Conservation (phyloP, 1,140 invertebrate genomes). For the Drosophila busckii region DNA sequence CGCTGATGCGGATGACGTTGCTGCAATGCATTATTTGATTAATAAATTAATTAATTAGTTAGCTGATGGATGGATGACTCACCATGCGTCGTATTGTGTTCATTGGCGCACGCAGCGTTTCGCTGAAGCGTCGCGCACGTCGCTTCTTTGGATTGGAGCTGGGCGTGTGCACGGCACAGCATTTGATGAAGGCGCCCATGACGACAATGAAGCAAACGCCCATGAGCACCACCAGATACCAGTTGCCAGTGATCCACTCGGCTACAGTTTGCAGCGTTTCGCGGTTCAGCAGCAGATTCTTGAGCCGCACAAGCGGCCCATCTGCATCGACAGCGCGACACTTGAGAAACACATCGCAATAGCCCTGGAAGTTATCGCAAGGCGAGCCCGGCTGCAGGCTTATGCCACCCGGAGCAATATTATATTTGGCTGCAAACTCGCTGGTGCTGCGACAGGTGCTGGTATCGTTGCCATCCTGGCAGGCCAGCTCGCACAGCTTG, state of each 20-base stretch:
- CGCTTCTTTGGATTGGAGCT: conserved; percentile 97
- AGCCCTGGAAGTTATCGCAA: conserved; percentile 98
- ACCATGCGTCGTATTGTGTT: conserved; percentile 89
- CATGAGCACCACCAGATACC: conserved; percentile 97
- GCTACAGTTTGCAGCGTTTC: conserved; percentile 92
- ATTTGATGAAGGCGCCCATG: conserved; percentile 99
- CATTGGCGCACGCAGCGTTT: conserved; percentile 92
- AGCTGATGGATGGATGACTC: background rate
- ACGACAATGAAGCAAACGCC: conserved; percentile 94
- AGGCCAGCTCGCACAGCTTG: conserved; percentile 96
- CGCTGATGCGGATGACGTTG: conserved; percentile 80
- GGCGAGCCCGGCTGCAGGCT: conserved; percentile 95
- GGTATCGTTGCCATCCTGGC: conserved; percentile 89
- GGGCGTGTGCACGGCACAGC: conserved; percentile 99
- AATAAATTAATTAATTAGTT: background rate
- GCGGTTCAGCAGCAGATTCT: conserved; percentile 96
- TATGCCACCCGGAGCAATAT: conserved; percentile 90
- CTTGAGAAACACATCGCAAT: conserved; percentile 99
- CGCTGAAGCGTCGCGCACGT: conserved; percentile 90
- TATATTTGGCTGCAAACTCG: conserved; percentile 87
- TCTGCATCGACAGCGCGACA: conserved; percentile 98
- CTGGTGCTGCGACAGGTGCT: conserved; percentile 92
- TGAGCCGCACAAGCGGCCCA: conserved; percentile 96
- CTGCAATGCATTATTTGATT: conserved; percentile 25
- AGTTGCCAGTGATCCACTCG: conserved; percentile 95